Evolutionary conservation across 2,888 invertebrate genomes (phyloP), one percentile per base, ranked within the genome.

Genomic region (Monochamus alternatus): DNA sequence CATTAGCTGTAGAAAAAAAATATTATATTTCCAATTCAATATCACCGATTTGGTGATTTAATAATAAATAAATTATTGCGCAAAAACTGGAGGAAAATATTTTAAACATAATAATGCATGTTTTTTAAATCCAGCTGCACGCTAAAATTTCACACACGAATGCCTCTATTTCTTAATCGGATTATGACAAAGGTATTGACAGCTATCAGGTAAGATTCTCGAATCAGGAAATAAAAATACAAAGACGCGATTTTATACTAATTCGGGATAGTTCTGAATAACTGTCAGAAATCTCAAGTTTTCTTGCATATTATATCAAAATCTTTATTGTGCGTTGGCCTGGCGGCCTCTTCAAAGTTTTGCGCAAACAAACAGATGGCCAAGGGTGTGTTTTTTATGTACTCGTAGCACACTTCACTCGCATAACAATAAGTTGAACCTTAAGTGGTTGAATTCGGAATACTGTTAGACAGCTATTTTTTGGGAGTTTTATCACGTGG

Each of bases 171-270:
- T 67, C 65, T 67, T 79, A 79, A 79, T 79, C 77, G 79, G 79
- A 79, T 79, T 69, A 74, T 74, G 75, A 79, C 79, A 75, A 76
- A 73, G 73, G 76, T 72, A 79, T 77, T 73, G 79, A 77, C 79
- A 77, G 79, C 71, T 75, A 79, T 79, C 79, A 79, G 79, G 79
- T 79, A 78, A 75, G 74, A 77, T 77, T 74, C 60, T 63, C 47
- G 70, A 76, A 76, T 77, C 79, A 77, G 77, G 79, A 79, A 79
- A 73, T 73, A 63, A 65, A 22, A 75, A 65, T 67, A 77, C 77
- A 79, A 79, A 70, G 77, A 75, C 65, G 70, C 66, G 70, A 73
- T 64, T 71, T 73, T 75, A 76, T 75, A 79, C 75, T 75, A 75
- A 79, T 77, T 79, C 78, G 68, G 70, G 14, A 72, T 64, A 78